These are phyloP conservation scores for Chaetodon auriga DNA, from an alignment of 2,113 vertebrate genomes.

Conservation along the genomic window DNA sequence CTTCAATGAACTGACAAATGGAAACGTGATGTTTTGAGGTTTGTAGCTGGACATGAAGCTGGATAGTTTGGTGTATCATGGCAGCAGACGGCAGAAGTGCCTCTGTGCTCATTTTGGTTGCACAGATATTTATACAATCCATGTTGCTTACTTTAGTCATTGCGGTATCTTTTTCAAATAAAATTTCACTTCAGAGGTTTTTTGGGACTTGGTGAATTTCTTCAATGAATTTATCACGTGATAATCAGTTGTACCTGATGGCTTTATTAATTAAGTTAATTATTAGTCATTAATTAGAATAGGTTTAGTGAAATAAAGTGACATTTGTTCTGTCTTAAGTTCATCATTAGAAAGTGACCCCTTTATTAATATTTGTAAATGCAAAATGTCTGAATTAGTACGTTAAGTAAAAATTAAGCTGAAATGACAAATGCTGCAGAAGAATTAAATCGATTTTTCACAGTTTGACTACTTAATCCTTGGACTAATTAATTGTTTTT, in stretches of 20 bases:
- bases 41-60: slow-evolving; percentile 56
- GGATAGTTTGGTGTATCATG: slow-evolving; percentile 53
- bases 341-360: neutral
- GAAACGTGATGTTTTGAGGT: slow-evolving; percentile 13
- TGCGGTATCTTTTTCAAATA: slow-evolving; percentile 82
- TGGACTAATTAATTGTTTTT: too few species aligned
- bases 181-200: slow-evolving; percentile 66
- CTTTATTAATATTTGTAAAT: neutral
- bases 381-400: too few species aligned
- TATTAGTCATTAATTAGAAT: too few species aligned
- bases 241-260: neutral
- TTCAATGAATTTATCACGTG: neutral
- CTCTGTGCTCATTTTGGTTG: slow-evolving; percentile 76
- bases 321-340: neutral
- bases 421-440: too few species aligned
- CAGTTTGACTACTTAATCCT: too few species aligned
- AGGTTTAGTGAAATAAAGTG: neutral
- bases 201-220: neutral
- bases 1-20: slow-evolving; percentile 13
- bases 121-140: slow-evolving; percentile 82
- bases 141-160: slow-evolving; percentile 80
- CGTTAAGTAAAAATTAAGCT: too few species aligned
- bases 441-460: too few species aligned
- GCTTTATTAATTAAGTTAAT: neutral
- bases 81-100: slow-evolving; percentile 81